Evolutionary conservation across 2,113 vertebrate species (phyloP).

Genomic region (Eulemur macaco): DNA sequence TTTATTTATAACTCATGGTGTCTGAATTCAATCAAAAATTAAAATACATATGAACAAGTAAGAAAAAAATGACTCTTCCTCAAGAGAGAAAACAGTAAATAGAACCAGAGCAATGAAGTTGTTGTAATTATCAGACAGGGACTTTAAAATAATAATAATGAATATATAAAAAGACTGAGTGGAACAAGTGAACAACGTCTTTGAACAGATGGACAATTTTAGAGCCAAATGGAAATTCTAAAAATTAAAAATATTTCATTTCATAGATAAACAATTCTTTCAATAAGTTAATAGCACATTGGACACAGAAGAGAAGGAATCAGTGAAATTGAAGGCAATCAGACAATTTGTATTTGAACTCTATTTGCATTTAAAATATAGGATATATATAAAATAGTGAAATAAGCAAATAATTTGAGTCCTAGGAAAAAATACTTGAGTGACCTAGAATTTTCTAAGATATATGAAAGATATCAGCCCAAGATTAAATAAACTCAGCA

Average conservation of each 20-base stretch:
- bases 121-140: not conserved
- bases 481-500: not conserved
- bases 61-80: not conserved
- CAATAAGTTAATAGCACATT: not conserved
- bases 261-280: not conserved
- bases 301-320: not conserved
- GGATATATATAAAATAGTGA: not conserved
- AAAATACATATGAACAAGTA: not conserved
- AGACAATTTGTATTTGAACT: not conserved
- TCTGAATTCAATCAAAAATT: conserved; percentile 1
- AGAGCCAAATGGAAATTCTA: not conserved
- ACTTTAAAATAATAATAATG: not conserved
- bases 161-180: not conserved
- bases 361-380: not conserved
- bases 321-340: not conserved
- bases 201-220: not conserved
- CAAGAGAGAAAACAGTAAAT: not conserved
- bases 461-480: not conserved
- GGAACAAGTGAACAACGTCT: not conserved
- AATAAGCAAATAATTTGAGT: not conserved
- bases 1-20: not conserved
- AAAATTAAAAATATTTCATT: not conserved
- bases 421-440: not conserved
- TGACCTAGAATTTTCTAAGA: not conserved
- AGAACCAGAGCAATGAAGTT: not conserved